These are phyloP conservation scores for Taeniopygia guttata DNA, from an alignment of 2,797 vertebrate genomes.

Conservation along the genomic window DNA sequence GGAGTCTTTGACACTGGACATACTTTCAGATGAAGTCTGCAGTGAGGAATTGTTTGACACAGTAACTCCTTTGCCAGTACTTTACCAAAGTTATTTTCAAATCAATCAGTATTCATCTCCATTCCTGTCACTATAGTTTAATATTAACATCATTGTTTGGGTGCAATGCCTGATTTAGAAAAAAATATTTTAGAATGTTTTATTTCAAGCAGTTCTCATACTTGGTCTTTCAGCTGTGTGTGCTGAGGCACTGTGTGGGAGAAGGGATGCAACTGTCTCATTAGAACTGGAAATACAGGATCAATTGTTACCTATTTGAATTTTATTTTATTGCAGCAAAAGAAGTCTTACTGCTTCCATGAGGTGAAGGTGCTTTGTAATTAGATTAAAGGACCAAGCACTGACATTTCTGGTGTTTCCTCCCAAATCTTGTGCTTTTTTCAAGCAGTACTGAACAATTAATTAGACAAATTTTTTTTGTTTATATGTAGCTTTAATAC, in stretches of 20 bases:
- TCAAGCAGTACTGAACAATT: not conserved
- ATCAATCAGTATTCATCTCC: slow-evolving; percentile 29
- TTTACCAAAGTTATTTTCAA: slow-evolving; percentile 28
- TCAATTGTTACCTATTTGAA: not conserved
- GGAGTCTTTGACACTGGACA: slow-evolving; percentile 38
- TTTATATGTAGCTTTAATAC: not conserved
- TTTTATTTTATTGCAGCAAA: not conserved
- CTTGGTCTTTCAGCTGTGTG: not conserved
- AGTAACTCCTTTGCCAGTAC: slow-evolving; percentile 37
- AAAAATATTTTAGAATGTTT: not conserved
- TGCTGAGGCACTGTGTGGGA: not conserved
- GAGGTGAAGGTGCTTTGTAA: not conserved
- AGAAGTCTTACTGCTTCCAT: not conserved
- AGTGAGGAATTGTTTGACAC: slow-evolving; percentile 46
- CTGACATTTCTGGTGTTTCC: not conserved
- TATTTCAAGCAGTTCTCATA: not conserved
- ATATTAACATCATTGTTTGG: slow-evolving; percentile 39
- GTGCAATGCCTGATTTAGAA: not conserved
- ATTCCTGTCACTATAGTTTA: slow-evolving; percentile 31
- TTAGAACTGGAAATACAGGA: not conserved
- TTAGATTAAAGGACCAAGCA: not conserved
- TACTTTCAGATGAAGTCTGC: slow-evolving; percentile 27
- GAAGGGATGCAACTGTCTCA: not conserved
- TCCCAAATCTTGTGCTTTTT: not conserved
- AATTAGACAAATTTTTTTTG: not conserved